phyloP scores from a whole-genome alignment of 2,797 vertebrate genomes.

The Pseudochromis fuscus region DNA sequence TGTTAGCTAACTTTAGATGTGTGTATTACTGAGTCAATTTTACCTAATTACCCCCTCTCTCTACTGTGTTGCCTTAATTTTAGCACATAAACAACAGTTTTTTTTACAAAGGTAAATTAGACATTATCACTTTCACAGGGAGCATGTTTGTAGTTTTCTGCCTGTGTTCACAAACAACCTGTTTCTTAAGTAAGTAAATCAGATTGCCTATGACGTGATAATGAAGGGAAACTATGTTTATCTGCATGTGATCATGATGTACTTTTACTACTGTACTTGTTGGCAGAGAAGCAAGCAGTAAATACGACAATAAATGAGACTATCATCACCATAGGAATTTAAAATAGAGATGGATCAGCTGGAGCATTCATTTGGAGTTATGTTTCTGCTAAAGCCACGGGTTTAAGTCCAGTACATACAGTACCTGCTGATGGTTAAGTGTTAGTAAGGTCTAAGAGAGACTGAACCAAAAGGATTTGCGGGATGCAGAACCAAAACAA shows the following conservation, averaged over 20 bases:
- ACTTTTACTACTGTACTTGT: background rate
- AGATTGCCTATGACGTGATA: no score
- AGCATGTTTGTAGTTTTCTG: no score
- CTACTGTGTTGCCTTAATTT: background rate
- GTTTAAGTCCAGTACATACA: background rate
- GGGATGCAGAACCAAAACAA: background rate
- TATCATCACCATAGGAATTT: no score
- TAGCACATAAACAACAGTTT: background rate
- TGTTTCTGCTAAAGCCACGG: background rate
- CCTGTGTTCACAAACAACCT: no score
- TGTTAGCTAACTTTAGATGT: background rate
- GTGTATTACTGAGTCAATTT: background rate
- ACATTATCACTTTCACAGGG: no score
- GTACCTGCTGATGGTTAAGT: no score
- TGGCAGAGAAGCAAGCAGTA: background rate
- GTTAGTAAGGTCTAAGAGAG: no score
- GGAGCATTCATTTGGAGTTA: background rate
- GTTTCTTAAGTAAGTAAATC: no score
- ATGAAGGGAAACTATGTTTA: no score
- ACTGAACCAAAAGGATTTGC: background rate
- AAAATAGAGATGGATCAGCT: background rate
- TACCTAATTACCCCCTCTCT: background rate
- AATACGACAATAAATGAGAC: no score
- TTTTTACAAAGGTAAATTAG: conserved; percentile 9
- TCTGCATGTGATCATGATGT: no score